phyloP scores from a whole-genome alignment of 2,888 invertebrate species.

The Thera britannica region DNA sequence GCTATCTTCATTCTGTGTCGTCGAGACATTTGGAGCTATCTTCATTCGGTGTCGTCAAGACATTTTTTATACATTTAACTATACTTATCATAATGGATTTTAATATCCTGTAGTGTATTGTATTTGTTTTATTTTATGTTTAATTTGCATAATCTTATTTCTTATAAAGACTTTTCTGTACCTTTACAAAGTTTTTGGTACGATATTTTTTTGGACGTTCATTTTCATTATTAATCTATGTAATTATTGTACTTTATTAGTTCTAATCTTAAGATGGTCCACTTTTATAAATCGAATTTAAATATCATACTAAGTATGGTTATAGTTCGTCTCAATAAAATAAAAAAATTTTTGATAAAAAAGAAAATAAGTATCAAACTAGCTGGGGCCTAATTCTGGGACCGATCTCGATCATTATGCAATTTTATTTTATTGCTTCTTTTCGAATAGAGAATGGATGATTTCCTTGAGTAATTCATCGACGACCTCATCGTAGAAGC shows the following conservation, averaged over 20 bases:
- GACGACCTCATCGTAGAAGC: too few species aligned
- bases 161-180: constrained; percentile 1
- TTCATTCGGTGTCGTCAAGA: background rate
- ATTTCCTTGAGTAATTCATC: too few species aligned
- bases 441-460: too few species aligned
- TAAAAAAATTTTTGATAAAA: background rate
- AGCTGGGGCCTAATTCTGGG: too few species aligned
- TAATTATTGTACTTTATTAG: background rate
- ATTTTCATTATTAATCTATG: background rate
- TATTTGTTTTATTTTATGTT: background rate
- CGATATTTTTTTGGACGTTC: too few species aligned
- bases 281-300: background rate
- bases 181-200: background rate
- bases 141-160: background rate
- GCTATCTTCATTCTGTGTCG: background rate
- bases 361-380: too few species aligned
- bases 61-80: background rate
- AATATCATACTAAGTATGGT: background rate
- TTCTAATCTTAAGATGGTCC: background rate
- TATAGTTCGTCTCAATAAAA: background rate
- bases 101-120: background rate
- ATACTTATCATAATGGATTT: background rate
- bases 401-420: too few species aligned
- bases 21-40: background rate
- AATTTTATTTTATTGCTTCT: too few species aligned